These are phyloP conservation scores for Eutrigla gurnardus DNA, from an alignment of 2,797 vertebrate genomes.

Conservation along the genomic window DNA sequence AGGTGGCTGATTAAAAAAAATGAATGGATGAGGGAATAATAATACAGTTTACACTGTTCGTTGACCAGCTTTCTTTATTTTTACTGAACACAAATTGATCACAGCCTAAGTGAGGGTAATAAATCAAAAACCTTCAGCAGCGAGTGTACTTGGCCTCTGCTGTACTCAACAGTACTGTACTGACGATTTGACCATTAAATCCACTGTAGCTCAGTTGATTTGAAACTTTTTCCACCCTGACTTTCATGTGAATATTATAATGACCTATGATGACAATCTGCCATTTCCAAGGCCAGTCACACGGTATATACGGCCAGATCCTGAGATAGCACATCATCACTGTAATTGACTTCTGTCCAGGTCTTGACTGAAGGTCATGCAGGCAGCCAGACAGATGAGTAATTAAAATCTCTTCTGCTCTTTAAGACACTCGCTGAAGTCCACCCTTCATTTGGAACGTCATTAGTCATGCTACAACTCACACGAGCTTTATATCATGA, in stretches of 20 bases:
- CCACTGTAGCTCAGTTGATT: constrained; percentile 35
- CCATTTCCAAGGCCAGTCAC: constrained; percentile 53
- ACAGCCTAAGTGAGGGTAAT: constrained; percentile 55
- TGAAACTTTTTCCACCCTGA: constrained; percentile 33
- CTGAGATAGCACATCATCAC: constrained; percentile 62
- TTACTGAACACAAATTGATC: constrained; percentile 44
- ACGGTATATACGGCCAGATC: constrained; percentile 51
- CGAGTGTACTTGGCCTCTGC: background rate
- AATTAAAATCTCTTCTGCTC: constrained; percentile 78
- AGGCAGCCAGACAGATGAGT: constrained; percentile 71
- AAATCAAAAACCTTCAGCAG: constrained; percentile 56
- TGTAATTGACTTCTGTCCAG: constrained; percentile 78
- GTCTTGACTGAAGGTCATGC: constrained; percentile 75
- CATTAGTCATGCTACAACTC: constrained; percentile 78
- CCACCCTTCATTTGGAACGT: constrained; percentile 67
- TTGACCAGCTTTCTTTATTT: constrained; percentile 59
- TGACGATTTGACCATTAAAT: constrained; percentile 15
- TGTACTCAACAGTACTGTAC: background rate
- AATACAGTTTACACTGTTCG: constrained; percentile 38
- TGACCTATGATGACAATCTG: constrained; percentile 66
- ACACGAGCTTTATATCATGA: constrained; percentile 44
- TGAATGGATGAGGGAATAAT: constrained; percentile 52
- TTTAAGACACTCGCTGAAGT: constrained; percentile 73
- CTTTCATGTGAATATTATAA: constrained; percentile 67
- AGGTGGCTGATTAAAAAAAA: constrained; percentile 60